phyloP scores from a whole-genome alignment of 2,113 vertebrate genomes.

The Urocynchramus pylzowi region DNA sequence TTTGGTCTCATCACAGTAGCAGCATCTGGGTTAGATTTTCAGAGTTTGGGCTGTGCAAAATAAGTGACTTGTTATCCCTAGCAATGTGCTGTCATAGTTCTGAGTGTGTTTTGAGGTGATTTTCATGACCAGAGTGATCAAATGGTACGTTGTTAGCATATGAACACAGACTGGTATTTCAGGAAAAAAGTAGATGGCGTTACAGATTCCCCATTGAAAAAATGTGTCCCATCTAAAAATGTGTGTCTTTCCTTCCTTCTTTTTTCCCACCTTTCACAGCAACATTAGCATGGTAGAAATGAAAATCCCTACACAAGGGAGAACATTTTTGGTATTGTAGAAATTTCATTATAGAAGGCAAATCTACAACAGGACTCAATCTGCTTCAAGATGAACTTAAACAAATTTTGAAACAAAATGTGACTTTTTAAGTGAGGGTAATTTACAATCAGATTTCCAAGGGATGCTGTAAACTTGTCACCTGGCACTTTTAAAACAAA shows the following conservation, averaged over 20 bases:
- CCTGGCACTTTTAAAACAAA: not conserved
- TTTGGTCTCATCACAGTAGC: not conserved
- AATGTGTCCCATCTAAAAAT: not conserved
- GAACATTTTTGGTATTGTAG: not conserved
- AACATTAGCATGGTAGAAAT: not conserved
- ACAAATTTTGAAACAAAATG: not conserved
- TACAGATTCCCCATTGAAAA: not conserved
- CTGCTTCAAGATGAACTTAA: not conserved
- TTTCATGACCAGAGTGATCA: not conserved
- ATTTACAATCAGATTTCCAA: not conserved
- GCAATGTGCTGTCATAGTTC: not conserved
- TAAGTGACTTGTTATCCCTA: not conserved
- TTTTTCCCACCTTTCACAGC: not conserved
- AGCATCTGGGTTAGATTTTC: not conserved
- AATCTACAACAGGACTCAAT: not conserved
- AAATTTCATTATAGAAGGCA: not conserved
- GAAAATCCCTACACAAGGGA: not conserved
- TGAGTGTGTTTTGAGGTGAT: not conserved
- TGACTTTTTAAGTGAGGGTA: not conserved
- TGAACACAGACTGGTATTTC: fast-evolving
- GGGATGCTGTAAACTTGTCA: not conserved
- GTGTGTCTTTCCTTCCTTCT: not conserved
- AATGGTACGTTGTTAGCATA: not conserved
- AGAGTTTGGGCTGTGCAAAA: not conserved
- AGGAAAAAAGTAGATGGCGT: not conserved